Base-by-base conservation (phyloP, 2,113 vertebrate genomes). In the Microtus pennsylvanicus region DNA sequence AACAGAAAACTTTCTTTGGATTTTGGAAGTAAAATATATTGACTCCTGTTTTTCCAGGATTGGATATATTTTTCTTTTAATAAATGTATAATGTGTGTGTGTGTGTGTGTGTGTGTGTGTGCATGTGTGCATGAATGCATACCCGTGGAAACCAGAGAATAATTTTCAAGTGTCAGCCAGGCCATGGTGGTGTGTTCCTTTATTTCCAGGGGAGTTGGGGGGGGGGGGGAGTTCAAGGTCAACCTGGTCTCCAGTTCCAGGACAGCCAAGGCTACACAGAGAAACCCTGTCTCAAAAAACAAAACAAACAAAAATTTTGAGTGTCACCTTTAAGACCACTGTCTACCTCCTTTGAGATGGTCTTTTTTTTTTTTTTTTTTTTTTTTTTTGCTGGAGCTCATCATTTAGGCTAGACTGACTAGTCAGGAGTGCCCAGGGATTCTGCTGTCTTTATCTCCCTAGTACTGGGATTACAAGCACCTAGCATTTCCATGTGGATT, bases 1-100 rank as follows among this genome's bases (percentile, higher is more conserved):
- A 77, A 69, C 74, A 70, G n/a, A 6, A 72, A 38, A 63, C 26
- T 69, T 67, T 70, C 24, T 61, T 63, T 42, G 81, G n/a, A n/a
- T 42, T 91, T 75, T 80, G 55, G 26, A 86, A 94, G 38, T n/a
- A 88, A 78, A 63, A 93, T 94, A 67, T 90, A 65, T 50, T 83
- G 52, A 82, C 47, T 88, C 63, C n/a, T 81, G 21, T 22, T 87
- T 81, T 45, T 72, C 33, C 63, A 47, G 22, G 55, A 70, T 95
- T 87, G 58, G 24, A 19, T 21, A 58, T 58, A 58, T 58, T 77
- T 45, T 47, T 14, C 42, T 77, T 77, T 77, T 77, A 77, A 77
- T 47, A 1, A 13, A 47, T 47, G 42, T 16, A 77, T 13, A 6
- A 21, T 2, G 38, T 77, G 42, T 47, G 12, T 76, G 42, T 38